Evolutionary conservation across 1,140 invertebrate genomes (phyloP).

Genomic region (Cryptotermes secundus): DNA sequence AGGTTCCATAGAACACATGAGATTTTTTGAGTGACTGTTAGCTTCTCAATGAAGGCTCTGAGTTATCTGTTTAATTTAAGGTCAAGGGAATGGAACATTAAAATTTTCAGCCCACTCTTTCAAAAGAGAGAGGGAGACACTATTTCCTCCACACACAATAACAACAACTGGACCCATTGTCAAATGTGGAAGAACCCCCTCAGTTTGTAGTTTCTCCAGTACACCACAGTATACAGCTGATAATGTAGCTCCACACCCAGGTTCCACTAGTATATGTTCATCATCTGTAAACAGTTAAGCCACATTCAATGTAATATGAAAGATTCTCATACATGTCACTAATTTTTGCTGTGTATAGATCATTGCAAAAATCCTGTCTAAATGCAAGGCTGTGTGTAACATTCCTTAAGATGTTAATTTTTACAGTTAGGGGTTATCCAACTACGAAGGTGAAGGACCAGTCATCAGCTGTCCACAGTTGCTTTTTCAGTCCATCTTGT

Average conservation of each 20-base stretch:
- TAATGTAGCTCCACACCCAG: constrained; percentile 54
- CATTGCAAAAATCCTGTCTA: too few relatives aligned
- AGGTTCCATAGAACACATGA: too few relatives aligned
- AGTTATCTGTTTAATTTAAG: too few relatives aligned
- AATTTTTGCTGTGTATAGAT: too few relatives aligned
- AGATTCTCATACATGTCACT: background rate
- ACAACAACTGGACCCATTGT: constrained; percentile 48
- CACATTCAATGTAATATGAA: background rate
- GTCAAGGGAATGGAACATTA: background rate
- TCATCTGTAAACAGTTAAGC: constrained; percentile 43
- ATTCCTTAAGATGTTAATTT: too few relatives aligned
- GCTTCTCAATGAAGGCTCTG: too few relatives aligned
- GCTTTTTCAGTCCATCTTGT: too few relatives aligned
- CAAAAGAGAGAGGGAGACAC: constrained; percentile 47
- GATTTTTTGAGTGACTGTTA: too few relatives aligned
- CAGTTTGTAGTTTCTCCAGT: constrained; percentile 35
- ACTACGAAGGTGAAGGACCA: too few relatives aligned
- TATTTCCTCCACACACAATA: constrained; percentile 55
- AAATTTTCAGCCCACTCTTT: constrained; percentile 43
- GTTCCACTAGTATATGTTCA: constrained; percentile 53
- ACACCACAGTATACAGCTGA: constrained; percentile 48
- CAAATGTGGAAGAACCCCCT: constrained; percentile 31
- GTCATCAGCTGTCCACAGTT: too few relatives aligned
- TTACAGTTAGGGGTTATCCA: too few relatives aligned
- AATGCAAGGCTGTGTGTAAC: too few relatives aligned